Percentiles rank a stretch among this genome's conserved stretches.
These are phyloP conservation scores for Cynopterus brachyotis DNA, from an alignment of 2,113 vertebrate species.

Conservation along the genomic window DNA sequence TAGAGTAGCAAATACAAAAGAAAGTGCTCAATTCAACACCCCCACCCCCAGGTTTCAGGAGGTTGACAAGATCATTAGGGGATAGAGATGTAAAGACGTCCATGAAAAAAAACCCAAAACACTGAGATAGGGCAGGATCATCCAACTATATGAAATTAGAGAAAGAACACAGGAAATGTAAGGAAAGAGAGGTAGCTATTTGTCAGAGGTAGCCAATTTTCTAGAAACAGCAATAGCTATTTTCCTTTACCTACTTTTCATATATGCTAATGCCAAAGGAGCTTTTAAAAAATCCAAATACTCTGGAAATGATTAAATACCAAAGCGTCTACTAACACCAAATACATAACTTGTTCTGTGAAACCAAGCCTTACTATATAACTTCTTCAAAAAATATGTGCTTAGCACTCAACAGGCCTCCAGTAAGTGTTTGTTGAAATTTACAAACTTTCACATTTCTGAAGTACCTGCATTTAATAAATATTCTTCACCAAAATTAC, in stretches of 20 bases:
- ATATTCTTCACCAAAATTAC: neutral
- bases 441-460: neutral
- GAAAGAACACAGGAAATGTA: neutral
- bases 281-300: neutral
- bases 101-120: neutral
- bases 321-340: neutral
- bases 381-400: neutral
- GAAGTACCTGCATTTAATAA: neutral
- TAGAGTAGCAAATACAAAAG: neutral
- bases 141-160: neutral
- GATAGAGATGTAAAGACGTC: neutral
- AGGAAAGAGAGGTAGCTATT: neutral
- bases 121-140: neutral
- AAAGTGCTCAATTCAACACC: neutral
- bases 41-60: neutral
- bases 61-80: neutral
- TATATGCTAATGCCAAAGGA: neutral
- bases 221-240: neutral
- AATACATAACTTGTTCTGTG: neutral
- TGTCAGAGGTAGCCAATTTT: neutral
- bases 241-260: neutral
- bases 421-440: neutral
- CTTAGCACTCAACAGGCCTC: neutral
- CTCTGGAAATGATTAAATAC: neutral
- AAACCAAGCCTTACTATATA: neutral